Percentiles rank a stretch among this genome's conserved stretches.
Conservation (phyloP, 2,113 vertebrate species). For the Phocoena phocoena region DNA sequence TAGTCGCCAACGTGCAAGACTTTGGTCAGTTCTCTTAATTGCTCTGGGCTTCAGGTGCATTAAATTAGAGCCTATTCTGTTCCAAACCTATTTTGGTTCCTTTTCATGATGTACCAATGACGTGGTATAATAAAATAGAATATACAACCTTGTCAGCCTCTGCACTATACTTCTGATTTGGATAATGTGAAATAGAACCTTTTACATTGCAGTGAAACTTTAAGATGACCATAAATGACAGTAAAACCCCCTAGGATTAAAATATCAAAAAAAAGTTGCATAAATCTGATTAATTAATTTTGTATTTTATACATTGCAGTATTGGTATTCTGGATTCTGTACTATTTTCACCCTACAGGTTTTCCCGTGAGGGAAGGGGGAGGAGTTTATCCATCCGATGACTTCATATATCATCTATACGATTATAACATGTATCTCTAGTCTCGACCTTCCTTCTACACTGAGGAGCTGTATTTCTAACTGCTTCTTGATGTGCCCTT, state of each 20-base stretch:
- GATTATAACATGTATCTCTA: neutral
- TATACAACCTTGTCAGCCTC: neutral
- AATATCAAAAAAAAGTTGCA: neutral
- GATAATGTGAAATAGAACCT: neutral
- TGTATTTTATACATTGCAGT: neutral
- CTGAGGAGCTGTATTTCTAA: neutral
- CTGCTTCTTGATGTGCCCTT: neutral
- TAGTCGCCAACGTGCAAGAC: neutral
- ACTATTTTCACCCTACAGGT: neutral
- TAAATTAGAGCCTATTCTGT: constrained; percentile 8
- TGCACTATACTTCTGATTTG: neutral
- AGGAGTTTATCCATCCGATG: neutral
- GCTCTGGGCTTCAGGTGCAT: neutral
- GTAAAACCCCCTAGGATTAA: neutral
- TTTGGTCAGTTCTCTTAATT: neutral
- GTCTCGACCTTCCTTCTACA: neutral
- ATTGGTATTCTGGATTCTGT: neutral
- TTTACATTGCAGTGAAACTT: neutral
- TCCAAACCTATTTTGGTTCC: constrained; percentile 15
- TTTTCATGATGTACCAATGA: neutral
- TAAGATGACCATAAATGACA: neutral
- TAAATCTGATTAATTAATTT: neutral
- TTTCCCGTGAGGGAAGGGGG: neutral
- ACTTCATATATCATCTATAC: neutral
- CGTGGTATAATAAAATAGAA: neutral